Evolutionary conservation across 2,888 invertebrate species (phyloP).

Genomic region (Adineta ricciae): DNA sequence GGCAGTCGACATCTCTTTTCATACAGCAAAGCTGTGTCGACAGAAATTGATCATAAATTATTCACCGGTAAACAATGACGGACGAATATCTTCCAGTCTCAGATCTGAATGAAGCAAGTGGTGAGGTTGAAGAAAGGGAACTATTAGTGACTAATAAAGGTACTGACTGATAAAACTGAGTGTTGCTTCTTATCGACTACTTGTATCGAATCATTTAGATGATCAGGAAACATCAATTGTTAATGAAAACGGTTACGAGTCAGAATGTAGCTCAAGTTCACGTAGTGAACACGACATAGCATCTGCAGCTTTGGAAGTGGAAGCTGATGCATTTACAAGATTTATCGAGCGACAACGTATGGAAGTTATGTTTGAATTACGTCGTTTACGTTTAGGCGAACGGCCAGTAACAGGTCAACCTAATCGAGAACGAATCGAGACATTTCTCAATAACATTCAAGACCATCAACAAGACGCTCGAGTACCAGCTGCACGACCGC

Average conservation of each 20-base stretch:
- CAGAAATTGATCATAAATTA: background rate
- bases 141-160: background rate
- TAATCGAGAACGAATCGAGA: conserved; percentile 40
- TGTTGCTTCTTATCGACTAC: background rate
- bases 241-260: background rate
- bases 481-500: conserved; percentile 35
- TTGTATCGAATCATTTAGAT: background rate
- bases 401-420: conserved; percentile 44
- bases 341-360: conserved; percentile 36
- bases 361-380: conserved; percentile 44
- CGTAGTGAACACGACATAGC: background rate
- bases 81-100: background rate
- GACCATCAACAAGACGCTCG: conserved; percentile 35
- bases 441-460: conserved; percentile 40
- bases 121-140: background rate
- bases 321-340: conserved; percentile 13
- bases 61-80: background rate
- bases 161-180: background rate
- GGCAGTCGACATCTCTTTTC: too few relatives aligned
- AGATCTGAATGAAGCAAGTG: background rate
- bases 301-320: background rate
- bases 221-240: background rate
- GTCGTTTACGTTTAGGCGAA: conserved; percentile 42
- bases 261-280: conserved; percentile 1
- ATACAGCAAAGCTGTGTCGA: background rate